Conservation (phyloP, 2,797 vertebrate genomes). For the Lepilemur septentrionalis region DNA sequence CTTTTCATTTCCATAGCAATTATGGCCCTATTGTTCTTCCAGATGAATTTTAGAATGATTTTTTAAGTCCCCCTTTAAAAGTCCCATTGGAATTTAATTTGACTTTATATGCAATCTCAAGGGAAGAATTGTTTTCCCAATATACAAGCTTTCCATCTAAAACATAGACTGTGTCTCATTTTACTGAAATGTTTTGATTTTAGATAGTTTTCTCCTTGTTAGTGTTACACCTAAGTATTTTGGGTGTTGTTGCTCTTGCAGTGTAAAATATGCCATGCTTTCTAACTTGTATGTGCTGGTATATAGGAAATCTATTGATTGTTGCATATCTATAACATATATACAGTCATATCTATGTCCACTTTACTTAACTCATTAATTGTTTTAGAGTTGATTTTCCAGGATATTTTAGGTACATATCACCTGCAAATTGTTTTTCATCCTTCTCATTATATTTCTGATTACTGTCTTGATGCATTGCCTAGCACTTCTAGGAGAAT, state of each 20-base stretch:
- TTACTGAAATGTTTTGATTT: slow-evolving; percentile 18
- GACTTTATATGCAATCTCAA: background rate
- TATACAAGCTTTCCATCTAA: background rate
- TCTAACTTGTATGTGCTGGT: background rate
- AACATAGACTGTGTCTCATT: background rate
- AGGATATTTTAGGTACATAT: background rate
- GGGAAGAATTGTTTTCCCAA: background rate
- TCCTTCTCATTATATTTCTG: background rate
- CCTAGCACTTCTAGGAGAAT: background rate
- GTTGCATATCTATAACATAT: background rate
- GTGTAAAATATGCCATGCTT: background rate
- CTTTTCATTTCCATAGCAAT: slow-evolving; percentile 32
- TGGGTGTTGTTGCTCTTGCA: background rate
- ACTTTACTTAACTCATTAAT: background rate
- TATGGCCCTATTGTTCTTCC: background rate
- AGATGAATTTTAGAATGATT: background rate
- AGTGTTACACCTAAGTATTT: background rate
- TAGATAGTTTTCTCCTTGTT: background rate
- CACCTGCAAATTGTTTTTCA: background rate
- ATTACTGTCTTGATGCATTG: background rate
- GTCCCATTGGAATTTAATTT: background rate
- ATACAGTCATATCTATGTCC: background rate
- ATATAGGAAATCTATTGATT: background rate
- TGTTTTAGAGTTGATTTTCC: slow-evolving; percentile 11
- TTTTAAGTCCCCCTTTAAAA: slow-evolving; percentile 8